A percentile compares a stretch with the other conserved stretches of the same genome.
Evolutionary conservation across 2,888 invertebrate species (phyloP).

Genomic region (Drosophila crucigera): DNA sequence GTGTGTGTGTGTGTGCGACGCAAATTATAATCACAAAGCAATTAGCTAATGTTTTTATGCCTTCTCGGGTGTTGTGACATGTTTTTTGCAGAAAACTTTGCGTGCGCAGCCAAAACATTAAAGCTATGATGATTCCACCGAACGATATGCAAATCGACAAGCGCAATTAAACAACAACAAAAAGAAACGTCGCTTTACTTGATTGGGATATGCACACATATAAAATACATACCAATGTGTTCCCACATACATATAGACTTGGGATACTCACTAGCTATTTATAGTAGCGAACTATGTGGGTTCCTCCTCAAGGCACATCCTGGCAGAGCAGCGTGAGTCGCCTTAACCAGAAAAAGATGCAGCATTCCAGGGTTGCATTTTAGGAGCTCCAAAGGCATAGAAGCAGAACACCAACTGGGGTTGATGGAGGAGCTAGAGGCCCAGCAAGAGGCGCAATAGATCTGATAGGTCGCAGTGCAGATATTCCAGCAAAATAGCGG

Average conservation of each 20-base stretch:
- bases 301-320: no score
- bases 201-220: slow-evolving; percentile 2
- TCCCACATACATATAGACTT: no score
- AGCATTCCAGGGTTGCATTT: no score
- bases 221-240: not conserved
- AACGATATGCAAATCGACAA: slow-evolving; percentile 27
- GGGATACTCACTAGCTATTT: no score
- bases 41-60: slow-evolving; percentile 56
- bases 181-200: slow-evolving; percentile 4
- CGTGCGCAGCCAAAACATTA: slow-evolving; percentile 29
- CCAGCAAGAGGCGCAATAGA: no score
- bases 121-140: slow-evolving; percentile 20
- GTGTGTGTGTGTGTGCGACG: slow-evolving; percentile 4
- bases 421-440: no score
- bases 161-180: slow-evolving; percentile 4
- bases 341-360: no score
- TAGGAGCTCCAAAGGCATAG: no score
- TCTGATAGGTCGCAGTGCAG: no score
- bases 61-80: slow-evolving; percentile 18
- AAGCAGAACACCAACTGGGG: no score
- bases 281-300: no score
- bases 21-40: slow-evolving; percentile 28
- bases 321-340: no score
- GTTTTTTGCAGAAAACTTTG: slow-evolving; percentile 31
- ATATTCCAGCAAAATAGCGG: not conserved